Base-by-base conservation (phyloP, 2,888 invertebrate species). In the Tenthredo notha region DNA sequence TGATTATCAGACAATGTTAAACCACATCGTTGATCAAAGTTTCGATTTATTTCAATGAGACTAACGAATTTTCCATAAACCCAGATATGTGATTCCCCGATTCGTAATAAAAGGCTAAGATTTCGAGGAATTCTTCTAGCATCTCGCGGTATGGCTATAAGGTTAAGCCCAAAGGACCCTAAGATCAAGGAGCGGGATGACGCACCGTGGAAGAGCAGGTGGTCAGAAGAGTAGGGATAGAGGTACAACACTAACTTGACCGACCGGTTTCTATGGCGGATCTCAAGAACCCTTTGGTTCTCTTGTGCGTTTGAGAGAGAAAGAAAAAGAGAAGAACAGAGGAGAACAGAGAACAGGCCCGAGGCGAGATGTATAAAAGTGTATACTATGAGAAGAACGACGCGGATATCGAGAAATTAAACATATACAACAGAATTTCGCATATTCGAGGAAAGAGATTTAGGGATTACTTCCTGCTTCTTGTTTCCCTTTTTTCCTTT, bases 211-310 rank as follows among this genome's bases (percentile, higher is more conserved):
- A 89, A 85, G 90, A 90, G 91, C 93, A 93, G 93, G 93, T 93
- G 93, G 92, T 89, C 91, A 88, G 84, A 72, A 85, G 88, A 90
- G 90, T 87, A 90, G 90, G 90, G 84, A 85, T 82, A 72, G 89
- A 47, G 85, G 88, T 80, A 87, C 87, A 86, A 82, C 88, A 88
- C 87, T 88, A 92, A 93, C 92, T 91, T 91, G 92, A 92, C 92
- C 90, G 92, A 93, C 93, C 93, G 93, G 93, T 93, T 93, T 92
- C 90, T 89, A 90, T 89, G 91, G 91, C 89, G 89, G 91, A 92
- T 91, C 90, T 89, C 86, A 88, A 90, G 91, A 90, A 89, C 90
- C 89, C 89, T 84, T 84, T 50, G 77, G 88, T 87, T 87, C 40
- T 74, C 65, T 74, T 10, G 40, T 84, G 74, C 18, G 83, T 43